Evolutionary conservation across 2,797 vertebrate species (phyloP), one percentile per base, ranked within the genome.

Genomic region (Acanthopagrus latus): DNA sequence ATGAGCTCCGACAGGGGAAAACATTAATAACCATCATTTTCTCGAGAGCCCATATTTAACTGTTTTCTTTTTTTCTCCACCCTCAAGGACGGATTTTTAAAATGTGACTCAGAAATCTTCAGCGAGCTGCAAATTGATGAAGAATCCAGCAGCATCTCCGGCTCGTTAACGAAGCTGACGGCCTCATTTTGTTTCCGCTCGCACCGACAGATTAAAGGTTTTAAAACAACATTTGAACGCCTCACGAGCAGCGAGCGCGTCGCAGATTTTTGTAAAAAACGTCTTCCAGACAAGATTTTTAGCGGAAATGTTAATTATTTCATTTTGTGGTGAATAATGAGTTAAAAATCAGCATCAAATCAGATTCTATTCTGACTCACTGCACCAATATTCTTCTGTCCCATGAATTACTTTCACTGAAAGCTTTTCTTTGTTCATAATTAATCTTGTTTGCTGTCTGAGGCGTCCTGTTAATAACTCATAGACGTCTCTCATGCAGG

Each of bases 121-220:
- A 25, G 7, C 7, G 43, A 65, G 71, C 44, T 18, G 70, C 12
- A 27, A 52, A n/a, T 41, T 9, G 46, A 59, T 12, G n/a, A 47
- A 41, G n/a, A 55, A 68, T n/a, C 50, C 51, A 54, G 51, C 66
- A 70, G 68, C 46, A 7, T 23, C 58, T 63, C 38, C 38, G 44
- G 58, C 21, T 38, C 47, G 38, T 21, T 3, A 18, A 44, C 58
- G 13, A 23, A 23, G n/a, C 38, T 0, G 7, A 14, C 5, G 43
- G 43, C 5, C 25, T 46, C 13, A 8, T 38, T 0, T 23, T 33
- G 18, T 60, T 44, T 44, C 25, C 14, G 29, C 10, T 62, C 43
- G 18, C 2, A 1, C 16, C 16, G 9, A 63, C 23, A 12, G 25
- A 63, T 47, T 47, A 63, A 47, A 46, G 43, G 16, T 20, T 43